A percentile compares a stretch with the other conserved stretches of the same genome.
Evolutionary conservation across 2,888 invertebrate genomes (phyloP).

Genomic region (Xiphydria camelus): DNA sequence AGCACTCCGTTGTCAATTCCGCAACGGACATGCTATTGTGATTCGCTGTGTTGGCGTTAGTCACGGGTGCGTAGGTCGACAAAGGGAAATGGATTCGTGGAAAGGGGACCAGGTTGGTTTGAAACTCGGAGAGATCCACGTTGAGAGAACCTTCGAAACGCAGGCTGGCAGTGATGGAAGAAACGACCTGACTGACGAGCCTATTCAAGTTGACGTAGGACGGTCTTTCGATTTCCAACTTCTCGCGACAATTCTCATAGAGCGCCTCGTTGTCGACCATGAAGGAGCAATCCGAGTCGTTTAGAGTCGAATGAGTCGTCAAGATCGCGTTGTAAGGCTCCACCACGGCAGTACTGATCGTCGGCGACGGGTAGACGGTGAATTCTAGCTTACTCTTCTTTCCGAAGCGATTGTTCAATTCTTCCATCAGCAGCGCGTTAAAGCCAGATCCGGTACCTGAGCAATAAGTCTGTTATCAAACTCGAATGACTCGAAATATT

Average conservation of each 20-base stretch:
- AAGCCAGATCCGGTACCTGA: conserved; percentile 54
- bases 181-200: conserved; percentile 59
- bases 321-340: conserved; percentile 55
- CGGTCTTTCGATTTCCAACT: conserved; percentile 62
- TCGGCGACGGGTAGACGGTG: conserved; percentile 50
- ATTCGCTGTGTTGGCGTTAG: conserved; percentile 60
- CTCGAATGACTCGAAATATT: background rate
- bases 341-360: conserved; percentile 55
- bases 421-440: conserved; percentile 49
- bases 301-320: conserved; percentile 51
- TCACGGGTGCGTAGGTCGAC: conserved; percentile 58
- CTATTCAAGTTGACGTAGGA: conserved; percentile 64
- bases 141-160: conserved; percentile 26
- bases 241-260: conserved; percentile 60
- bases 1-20: conserved; percentile 28
- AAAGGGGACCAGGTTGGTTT: conserved; percentile 29
- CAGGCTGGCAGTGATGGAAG: conserved; percentile 60
- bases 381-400: conserved; percentile 63
- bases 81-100: conserved; percentile 52
- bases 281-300: conserved; percentile 49
- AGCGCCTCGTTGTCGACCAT: conserved; percentile 53
- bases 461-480: conserved; percentile 37
- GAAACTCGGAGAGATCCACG: conserved; percentile 30
- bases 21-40: conserved; percentile 47
- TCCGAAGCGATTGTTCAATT: conserved; percentile 56